Percentiles rank a stretch among this genome's conserved stretches.
These are phyloP conservation scores for Pseudochaenichthys georgianus DNA, from an alignment of 2,797 vertebrate species.

Conservation along the genomic window DNA sequence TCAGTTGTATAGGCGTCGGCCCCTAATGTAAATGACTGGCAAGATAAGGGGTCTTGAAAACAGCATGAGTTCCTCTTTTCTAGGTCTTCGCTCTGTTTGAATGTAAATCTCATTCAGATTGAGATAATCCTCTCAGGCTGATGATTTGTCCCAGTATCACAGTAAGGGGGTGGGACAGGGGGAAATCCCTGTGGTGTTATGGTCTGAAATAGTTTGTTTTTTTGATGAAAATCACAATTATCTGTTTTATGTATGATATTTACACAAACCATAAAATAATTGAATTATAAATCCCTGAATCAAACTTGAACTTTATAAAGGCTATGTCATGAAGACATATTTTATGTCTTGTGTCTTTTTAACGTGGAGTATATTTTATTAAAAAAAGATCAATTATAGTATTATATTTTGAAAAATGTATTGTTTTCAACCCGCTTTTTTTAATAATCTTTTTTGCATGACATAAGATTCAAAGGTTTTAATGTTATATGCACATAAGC, in stretches of 20 bases:
- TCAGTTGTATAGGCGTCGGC: neutral
- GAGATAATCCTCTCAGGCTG: constrained; percentile 65
- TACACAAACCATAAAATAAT: neutral
- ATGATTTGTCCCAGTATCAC: constrained; percentile 13
- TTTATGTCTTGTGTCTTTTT: too few species aligned
- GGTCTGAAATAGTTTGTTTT: neutral
- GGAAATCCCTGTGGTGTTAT: neutral
- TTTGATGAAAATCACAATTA: neutral
- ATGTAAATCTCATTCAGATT: constrained; percentile 71
- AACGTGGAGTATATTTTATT: too few species aligned
- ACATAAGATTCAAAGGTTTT: too few species aligned
- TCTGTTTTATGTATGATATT: neutral
- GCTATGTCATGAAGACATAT: neutral
- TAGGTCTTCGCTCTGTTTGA: constrained; percentile 45
- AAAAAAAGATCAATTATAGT: too few species aligned
- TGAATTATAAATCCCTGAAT: neutral
- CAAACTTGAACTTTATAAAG: neutral
- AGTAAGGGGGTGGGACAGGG: neutral
- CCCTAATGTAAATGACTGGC: constrained; percentile 47
- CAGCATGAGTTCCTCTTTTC: constrained; percentile 52
- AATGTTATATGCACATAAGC: too few species aligned
- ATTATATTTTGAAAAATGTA: too few species aligned
- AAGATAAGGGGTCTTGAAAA: constrained; percentile 43
- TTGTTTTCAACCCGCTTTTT: too few species aligned
- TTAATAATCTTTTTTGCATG: too few species aligned